Evolutionary conservation across 2,888 invertebrate genomes (phyloP).

Genomic region (Conistra vaccinii): DNA sequence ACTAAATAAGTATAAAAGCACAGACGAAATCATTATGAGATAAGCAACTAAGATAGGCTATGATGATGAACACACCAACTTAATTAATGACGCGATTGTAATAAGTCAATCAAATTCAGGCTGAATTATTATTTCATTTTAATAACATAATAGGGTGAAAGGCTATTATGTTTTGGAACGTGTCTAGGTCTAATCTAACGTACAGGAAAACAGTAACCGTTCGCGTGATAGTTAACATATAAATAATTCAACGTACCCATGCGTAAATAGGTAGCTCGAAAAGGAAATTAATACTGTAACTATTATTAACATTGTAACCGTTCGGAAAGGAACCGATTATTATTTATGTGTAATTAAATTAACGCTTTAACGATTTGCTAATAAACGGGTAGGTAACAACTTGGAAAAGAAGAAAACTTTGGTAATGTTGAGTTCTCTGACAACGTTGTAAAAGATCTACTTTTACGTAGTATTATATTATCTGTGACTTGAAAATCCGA

Average conservation of each 20-base stretch:
- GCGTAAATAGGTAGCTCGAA: constrained; percentile 54
- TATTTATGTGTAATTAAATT: constrained; percentile 20
- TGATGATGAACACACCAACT: constrained; percentile 19
- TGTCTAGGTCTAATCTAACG: constrained; percentile 60
- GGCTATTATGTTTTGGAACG: constrained; percentile 32
- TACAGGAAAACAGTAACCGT: constrained; percentile 39
- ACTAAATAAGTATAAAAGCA: constrained; percentile 28
- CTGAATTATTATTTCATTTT: constrained; percentile 19
- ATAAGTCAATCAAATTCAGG: constrained; percentile 30
- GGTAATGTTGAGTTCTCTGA: neutral
- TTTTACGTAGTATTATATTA: too few species aligned
- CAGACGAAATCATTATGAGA: constrained; percentile 28
- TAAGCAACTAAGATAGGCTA: constrained; percentile 32
- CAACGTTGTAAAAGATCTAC: neutral
- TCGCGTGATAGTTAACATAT: constrained; percentile 65
- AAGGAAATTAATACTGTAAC: constrained; percentile 57
- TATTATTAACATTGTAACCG: constrained; percentile 39
- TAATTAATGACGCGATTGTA: constrained; percentile 13
- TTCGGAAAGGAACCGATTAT: constrained; percentile 23
- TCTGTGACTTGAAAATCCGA: neutral
- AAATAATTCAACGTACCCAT: constrained; percentile 62
- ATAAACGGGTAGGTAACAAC: neutral
- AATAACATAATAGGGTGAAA: constrained; percentile 23
- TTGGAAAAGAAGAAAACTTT: neutral
- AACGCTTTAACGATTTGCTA: neutral